Evolutionary conservation across 2,797 vertebrate genomes (phyloP).

Genomic region (Pangasius macronema): DNA sequence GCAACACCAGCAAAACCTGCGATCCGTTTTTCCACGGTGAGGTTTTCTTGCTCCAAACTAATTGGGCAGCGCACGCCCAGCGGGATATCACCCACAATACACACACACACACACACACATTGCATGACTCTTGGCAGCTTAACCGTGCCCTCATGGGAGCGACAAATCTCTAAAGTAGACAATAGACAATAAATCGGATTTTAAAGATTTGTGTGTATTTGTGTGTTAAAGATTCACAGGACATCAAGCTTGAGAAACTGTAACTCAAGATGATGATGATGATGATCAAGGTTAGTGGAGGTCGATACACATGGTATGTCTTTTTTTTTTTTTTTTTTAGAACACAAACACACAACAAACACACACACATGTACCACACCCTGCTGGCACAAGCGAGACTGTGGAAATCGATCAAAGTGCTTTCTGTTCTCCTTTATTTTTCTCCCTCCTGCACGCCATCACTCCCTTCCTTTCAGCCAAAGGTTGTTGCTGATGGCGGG

Average conservation of each 20-base stretch:
- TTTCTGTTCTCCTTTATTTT: conserved; percentile 11
- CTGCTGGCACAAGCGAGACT: conserved; percentile 29
- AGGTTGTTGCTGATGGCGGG: not conserved
- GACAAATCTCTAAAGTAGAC: not conserved
- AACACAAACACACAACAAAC: not conserved
- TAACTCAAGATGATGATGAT: not conserved
- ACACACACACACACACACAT: not conserved
- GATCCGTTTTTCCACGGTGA: conserved; percentile 64
- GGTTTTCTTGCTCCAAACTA: conserved; percentile 68
- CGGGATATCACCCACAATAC: conserved; percentile 45
- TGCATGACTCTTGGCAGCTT: too few relatives aligned
- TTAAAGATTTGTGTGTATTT: not conserved
- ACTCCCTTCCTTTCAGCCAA: conserved; percentile 9
- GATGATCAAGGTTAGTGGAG: conserved; percentile 3
- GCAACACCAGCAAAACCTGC: conserved; percentile 61
- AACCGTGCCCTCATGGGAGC: not conserved
- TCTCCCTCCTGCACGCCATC: conserved; percentile 23
- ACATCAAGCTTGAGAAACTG: not conserved
- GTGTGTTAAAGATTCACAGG: not conserved
- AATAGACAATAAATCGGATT: not conserved
- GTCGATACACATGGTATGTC: not conserved
- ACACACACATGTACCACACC: conserved; percentile 21
- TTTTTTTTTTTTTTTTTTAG: not conserved
- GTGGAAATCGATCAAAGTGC: conserved; percentile 39
- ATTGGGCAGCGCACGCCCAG: conserved; percentile 66